phyloP scores from a whole-genome alignment of 2,888 invertebrate genomes.

The Dichetophora obliterata region DNA sequence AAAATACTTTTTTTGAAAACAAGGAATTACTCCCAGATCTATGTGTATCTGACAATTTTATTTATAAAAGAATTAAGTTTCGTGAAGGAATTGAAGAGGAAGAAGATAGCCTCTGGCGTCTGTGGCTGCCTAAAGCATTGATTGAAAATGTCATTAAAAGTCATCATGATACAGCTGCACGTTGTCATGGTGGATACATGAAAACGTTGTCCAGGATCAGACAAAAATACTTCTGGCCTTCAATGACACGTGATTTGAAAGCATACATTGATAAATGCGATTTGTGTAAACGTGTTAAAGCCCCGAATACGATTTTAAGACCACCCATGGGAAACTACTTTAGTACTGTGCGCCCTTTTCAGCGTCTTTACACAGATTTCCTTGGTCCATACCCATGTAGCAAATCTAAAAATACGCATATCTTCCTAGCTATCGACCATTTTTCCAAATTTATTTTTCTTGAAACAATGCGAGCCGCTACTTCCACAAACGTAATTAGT shows the following conservation, averaged over 20 bases:
- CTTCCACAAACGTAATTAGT: background rate
- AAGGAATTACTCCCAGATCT: background rate
- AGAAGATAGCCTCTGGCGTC: background rate
- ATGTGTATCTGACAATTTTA: background rate
- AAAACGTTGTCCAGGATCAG: constrained; percentile 1
- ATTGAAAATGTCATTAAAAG: background rate
- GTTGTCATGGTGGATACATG: background rate
- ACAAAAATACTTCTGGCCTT: constrained; percentile 17
- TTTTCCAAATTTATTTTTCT: constrained; percentile 34
- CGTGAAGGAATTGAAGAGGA: background rate
- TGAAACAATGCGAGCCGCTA: constrained; percentile 13
- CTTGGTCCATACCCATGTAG: constrained; percentile 25
- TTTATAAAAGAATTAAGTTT: background rate
- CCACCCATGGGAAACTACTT: constrained; percentile 26
- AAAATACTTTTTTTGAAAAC: background rate
- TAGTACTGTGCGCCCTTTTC: constrained; percentile 27
- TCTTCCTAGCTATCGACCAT: constrained; percentile 25
- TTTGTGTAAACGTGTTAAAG: background rate
- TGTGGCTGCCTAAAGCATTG: background rate
- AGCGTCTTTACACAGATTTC: constrained; percentile 32
- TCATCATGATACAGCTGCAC: background rate
- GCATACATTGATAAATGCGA: constrained; percentile 8
- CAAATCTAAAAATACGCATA: background rate
- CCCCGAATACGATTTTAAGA: background rate
- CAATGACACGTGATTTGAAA: constrained; percentile 6